Base-by-base conservation (phyloP, 2,113 vertebrate species). In the Ophthalmolycus amberensis region DNA sequence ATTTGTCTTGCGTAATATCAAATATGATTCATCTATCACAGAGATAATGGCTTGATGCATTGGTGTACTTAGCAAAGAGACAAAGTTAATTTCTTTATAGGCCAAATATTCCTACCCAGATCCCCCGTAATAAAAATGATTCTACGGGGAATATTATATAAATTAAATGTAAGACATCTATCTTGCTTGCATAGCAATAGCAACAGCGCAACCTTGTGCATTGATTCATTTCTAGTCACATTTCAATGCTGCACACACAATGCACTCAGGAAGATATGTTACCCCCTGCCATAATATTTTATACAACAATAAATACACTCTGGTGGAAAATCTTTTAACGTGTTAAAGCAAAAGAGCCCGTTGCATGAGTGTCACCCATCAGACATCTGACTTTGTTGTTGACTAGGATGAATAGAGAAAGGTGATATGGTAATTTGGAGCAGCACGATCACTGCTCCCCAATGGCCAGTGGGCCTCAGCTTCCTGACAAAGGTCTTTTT, bases 1-100 rank as follows among this genome's bases (percentile, higher is more conserved):
- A 95, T 96, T 96, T 92, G 93, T 95, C 95, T 95, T 93, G 95
- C 90, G 87, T 94, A 95, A 96, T 96, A 95, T 95, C 92, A 95
- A 96, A 95, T 95, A 94, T 93, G 93, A 97, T 96, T 97, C 95
- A 95, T 96, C 94, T 96, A 93, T 94, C 87, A 90, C 63, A 20
- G 91, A 95, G 95, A 96, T 97, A 96, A 97, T 94, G 92, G 92
- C 90, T 94, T 95, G 94, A 96, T 96, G 94, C 96, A 95, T 95
- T 93, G 94, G 90, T 89, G 94, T 95, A 93, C 94, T 96, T 95
- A 95, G 93, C 85, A 94, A 91, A 92, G 93, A 96, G 94, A 95
- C 94, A 95, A 96, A 95, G 93, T 95, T 95, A 94, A 95, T 95
- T 96, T 94, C 94, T 95, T 95, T 93, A 94, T 90, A 94, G 93